These are phyloP conservation scores for Salticus scenicus DNA, from an alignment of 2,888 invertebrate species.

Conservation along the genomic window DNA sequence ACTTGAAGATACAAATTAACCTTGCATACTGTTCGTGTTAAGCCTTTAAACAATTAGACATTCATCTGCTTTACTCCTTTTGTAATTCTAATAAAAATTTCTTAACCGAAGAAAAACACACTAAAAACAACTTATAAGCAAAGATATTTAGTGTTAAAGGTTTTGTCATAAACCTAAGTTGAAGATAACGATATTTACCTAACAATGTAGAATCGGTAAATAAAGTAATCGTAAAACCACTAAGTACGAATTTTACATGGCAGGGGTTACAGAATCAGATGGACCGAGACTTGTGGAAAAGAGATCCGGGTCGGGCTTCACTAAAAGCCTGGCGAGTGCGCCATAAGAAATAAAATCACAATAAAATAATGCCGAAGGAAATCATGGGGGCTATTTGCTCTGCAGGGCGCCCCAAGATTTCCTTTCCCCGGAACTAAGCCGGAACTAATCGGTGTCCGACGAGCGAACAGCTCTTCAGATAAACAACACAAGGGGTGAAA, in stretches of 20 bases:
- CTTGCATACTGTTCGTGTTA: no score
- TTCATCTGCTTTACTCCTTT: no score
- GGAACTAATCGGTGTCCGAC: slow-evolving; percentile 58
- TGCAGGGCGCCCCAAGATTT: slow-evolving; percentile 39
- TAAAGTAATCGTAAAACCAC: slow-evolving; percentile 4
- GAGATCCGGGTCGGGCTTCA: slow-evolving; percentile 40
- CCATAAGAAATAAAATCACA: slow-evolving; percentile 8
- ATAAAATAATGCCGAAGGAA: not conserved
- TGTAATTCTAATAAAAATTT: no score
- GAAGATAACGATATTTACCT: not conserved
- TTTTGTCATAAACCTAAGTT: not conserved
- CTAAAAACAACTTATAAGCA: no score
- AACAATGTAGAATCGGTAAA: not conserved
- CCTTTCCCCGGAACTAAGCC: slow-evolving; percentile 58
- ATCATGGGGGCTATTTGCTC: slow-evolving; percentile 27
- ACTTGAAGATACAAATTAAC: no score
- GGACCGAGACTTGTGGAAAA: slow-evolving; percentile 35
- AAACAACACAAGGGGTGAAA: slow-evolving; percentile 39
- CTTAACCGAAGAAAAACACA: no score
- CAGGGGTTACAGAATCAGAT: slow-evolving; percentile 7
- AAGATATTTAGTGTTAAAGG: no score
- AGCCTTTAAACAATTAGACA: no score
- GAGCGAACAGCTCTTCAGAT: slow-evolving; percentile 38
- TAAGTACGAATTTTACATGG: slow-evolving; percentile 2
- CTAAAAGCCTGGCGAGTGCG: slow-evolving; percentile 13